Evolutionary conservation across 2,888 invertebrate genomes (phyloP), one percentile per base, ranked within the genome.

Genomic region (Podabrus alpinus): DNA sequence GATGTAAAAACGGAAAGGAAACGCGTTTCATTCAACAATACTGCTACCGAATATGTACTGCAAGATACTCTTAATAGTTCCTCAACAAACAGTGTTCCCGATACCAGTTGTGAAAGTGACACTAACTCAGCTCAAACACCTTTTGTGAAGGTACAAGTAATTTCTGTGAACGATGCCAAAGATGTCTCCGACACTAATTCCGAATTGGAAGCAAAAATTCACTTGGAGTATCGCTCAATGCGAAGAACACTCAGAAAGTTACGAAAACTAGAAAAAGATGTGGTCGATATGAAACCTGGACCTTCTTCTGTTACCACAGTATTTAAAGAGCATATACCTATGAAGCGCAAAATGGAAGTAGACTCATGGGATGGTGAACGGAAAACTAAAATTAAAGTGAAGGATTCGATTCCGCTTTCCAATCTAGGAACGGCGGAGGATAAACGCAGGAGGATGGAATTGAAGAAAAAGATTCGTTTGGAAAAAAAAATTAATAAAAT

Each of bases 11-110:
- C 85, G 79, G 81, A 83, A 15, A 75, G 79, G 29, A 87, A 86
- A 79, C 83, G 82, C 64, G 87, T 87, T 9, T 85, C 86, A 5
- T 87, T 87, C 76, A 86, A 83, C 76, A 86, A 86, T 71, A 86
- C 84, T 21, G 84, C 85, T n/a, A 83, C 85, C 0, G 85, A 84
- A 80, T 85, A 85, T 79, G 84, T 84, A 73, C 82, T 83, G 19
- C 82, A 81, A 17, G 85, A 85, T 60, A 73, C n/a, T 1, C n/a
- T 45, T n/a, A 45, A 45, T 45, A 45, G n/a, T 45, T 45, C 45
- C 9, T 45, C 45, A 2, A n/a, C 9, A n/a, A 45, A n/a, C 45
- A 45, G 45, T n/a, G n/a, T n/a, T 45, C 45, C 1, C n/a, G 45
- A 45, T 1, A n/a, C n/a, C 0, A 45, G 45, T 45, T 45, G 45